Evolutionary conservation across 1,140 invertebrate genomes (phyloP).

Genomic region (Theocolax elegans): DNA sequence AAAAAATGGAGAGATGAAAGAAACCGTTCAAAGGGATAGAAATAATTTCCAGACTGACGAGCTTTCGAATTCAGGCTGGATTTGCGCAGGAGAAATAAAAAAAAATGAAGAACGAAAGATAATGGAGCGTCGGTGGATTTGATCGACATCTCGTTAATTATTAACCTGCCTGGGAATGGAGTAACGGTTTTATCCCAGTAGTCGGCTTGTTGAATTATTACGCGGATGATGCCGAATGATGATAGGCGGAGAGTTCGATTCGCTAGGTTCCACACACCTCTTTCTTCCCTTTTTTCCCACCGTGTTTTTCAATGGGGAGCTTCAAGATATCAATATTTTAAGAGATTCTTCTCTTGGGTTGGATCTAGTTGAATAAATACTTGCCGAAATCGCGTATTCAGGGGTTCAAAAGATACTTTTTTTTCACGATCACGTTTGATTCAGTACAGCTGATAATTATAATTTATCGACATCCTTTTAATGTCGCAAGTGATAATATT

Average conservation of each 20-base stretch:
- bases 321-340: background rate
- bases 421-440: no score
- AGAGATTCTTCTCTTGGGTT: no score
- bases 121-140: constrained; percentile 32
- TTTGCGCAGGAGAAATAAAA: background rate
- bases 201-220: constrained; percentile 28
- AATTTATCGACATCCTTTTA: no score
- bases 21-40: no score
- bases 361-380: no score
- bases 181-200: constrained; percentile 19
- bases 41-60: background rate
- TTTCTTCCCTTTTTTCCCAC: no score
- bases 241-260: background rate
- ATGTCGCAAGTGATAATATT: no score
- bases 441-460: no score
- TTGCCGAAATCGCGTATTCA: no score
- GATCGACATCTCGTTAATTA: constrained; percentile 50
- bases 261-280: background rate
- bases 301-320: no score
- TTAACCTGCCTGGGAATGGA: constrained; percentile 35
- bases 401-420: no score
- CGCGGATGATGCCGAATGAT: constrained; percentile 2
- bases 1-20: no score
- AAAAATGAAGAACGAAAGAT: constrained; percentile 4
- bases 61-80: constrained; percentile 18